Conservation (phyloP, 2,113 vertebrate genomes). For the Mobula hypostoma region DNA sequence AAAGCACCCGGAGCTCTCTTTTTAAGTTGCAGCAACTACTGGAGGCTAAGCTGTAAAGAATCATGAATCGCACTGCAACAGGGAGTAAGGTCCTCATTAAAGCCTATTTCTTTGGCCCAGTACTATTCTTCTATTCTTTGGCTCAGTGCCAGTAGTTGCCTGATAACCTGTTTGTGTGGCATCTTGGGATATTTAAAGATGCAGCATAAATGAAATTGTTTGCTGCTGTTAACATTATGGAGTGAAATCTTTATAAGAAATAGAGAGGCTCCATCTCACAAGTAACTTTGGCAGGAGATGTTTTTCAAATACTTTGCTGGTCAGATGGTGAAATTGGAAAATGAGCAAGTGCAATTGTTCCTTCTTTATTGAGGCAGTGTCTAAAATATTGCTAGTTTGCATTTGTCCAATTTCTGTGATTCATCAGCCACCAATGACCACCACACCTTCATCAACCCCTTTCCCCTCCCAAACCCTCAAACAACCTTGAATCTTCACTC, state of each 20-base stretch:
- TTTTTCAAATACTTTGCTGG: background rate
- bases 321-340: background rate
- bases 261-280: background rate
- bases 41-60: background rate
- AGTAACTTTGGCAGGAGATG: background rate
- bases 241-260: background rate
- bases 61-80: background rate
- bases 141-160: background rate
- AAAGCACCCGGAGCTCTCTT: background rate
- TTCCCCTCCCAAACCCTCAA: too few relatives aligned
- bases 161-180: background rate
- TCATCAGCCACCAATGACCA: too few relatives aligned
- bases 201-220: background rate
- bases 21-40: background rate
- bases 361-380: background rate
- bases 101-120: background rate
- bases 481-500: background rate
- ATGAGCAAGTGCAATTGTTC: background rate
- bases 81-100: background rate
- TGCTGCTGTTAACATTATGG: background rate
- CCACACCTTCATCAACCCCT: too few relatives aligned
- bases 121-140: background rate
- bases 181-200: background rate
- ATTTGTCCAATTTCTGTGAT: background rate
- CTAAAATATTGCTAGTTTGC: background rate